A percentile compares a stretch with the other conserved stretches of the same genome.
Conservation (phyloP, 1,140 invertebrate genomes). For the Apis mellifera region DNA sequence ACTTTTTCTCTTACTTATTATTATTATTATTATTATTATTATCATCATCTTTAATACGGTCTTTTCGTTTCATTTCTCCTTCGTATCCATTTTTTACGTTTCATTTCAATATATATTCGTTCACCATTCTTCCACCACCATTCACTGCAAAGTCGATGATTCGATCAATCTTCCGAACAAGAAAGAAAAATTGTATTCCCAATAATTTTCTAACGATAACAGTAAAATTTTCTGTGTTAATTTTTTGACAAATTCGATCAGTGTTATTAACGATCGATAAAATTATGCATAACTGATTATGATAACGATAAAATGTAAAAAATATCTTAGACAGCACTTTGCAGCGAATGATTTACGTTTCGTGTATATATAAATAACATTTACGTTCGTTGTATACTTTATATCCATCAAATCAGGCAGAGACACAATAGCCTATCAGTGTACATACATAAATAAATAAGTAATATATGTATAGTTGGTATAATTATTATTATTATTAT, state of each 20-base stretch:
- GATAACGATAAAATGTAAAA: accelerated
- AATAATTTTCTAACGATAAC: no score
- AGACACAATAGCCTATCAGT: conserved; percentile 37
- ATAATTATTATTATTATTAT: not conserved
- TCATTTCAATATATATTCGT: conserved; percentile 4
- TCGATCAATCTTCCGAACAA: not conserved
- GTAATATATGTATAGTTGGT: not conserved
- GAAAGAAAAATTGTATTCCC: no score
- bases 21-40: conserved; percentile 69
- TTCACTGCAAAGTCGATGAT: not conserved
- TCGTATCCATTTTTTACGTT: conserved; percentile 47
- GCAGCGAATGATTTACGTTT: conserved; percentile 25
- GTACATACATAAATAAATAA: not conserved
- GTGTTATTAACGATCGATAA: no score
- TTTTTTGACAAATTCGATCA: no score
- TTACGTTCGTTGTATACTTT: conserved; percentile 18
- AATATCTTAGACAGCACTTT: not conserved
- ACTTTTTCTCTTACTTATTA: conserved; percentile 77
- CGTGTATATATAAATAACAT: conserved; percentile 48
- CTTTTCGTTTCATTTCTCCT: conserved; percentile 36
- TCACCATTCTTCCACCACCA: not conserved
- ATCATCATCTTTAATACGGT: conserved; percentile 55
- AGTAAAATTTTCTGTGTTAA: no score
- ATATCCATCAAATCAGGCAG: conserved; percentile 20
- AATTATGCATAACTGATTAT: no score